Evolutionary conservation across 2,888 invertebrate species (phyloP).

Genomic region (Dryomyza anilis): DNA sequence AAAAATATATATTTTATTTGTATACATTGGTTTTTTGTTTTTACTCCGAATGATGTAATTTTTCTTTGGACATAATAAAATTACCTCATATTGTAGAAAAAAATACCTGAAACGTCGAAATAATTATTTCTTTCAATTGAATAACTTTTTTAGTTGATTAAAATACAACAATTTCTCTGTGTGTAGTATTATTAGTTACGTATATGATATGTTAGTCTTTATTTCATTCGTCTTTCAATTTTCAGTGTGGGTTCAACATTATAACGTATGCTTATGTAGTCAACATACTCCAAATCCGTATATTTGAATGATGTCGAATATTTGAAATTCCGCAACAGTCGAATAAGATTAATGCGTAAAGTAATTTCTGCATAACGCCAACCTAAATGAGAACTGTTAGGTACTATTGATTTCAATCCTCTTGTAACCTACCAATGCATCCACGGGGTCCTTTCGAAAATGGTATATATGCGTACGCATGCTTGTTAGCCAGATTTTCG

Average conservation of each 20-base stretch:
- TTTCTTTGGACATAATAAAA: too few species aligned
- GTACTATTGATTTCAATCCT: neutral
- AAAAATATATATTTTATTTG: too few species aligned
- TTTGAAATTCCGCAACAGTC: neutral
- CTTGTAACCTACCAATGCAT: constrained; percentile 40
- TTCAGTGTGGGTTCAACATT: neutral
- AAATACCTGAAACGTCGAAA: too few species aligned
- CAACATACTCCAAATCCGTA: neutral
- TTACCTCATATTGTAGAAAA: too few species aligned
- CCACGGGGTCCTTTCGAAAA: constrained; percentile 45
- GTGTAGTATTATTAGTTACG: too few species aligned
- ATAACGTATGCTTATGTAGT: neutral
- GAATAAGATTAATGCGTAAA: neutral
- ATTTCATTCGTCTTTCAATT: too few species aligned
- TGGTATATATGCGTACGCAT: constrained; percentile 44
- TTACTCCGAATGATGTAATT: too few species aligned
- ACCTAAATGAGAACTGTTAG: neutral
- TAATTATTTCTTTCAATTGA: too few species aligned
- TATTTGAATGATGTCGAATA: neutral
- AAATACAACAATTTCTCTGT: too few species aligned
- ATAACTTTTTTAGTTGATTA: too few species aligned
- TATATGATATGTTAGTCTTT: too few species aligned
- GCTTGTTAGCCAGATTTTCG: constrained; percentile 34
- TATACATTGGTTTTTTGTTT: too few species aligned
- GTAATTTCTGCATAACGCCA: neutral